Evolutionary conservation across 2,888 invertebrate genomes (phyloP).

Genomic region (Exocentrus adspersus): DNA sequence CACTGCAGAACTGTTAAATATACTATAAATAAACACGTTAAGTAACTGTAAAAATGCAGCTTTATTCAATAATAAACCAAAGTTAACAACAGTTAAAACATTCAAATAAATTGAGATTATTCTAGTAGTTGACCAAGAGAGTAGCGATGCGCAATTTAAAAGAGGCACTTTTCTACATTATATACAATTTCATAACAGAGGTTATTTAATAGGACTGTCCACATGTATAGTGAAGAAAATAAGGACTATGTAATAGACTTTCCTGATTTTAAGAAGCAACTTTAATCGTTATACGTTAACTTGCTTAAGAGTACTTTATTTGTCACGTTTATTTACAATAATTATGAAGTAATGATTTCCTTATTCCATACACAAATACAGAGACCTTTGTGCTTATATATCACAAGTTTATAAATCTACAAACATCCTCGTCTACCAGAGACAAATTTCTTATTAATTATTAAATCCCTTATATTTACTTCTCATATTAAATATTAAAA

Average conservation of each 20-base stretch:
- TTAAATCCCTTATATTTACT: too few species aligned
- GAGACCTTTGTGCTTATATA: too few species aligned
- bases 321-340: too few species aligned
- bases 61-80: conserved; percentile 61
- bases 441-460: too few species aligned
- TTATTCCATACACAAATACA: too few species aligned
- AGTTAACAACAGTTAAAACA: conserved; percentile 63
- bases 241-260: not conserved
- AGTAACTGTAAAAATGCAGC: conserved; percentile 62
- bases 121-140: conserved; percentile 63
- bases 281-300: not conserved
- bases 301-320: not conserved
- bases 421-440: too few species aligned
- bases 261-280: not conserved
- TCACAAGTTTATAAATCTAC: too few species aligned
- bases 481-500: too few species aligned
- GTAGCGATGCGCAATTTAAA: conserved; percentile 63
- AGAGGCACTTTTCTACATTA: conserved; percentile 63
- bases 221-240: not conserved
- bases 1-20: too few species aligned
- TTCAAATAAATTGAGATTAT: conserved; percentile 56
- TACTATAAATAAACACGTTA: not conserved
- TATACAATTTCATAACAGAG: conserved; percentile 50
- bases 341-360: too few species aligned
- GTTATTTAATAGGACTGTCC: conserved; percentile 15